These are phyloP conservation scores for Muscicapa striata DNA, from an alignment of 2,797 vertebrate genomes.

Conservation along the genomic window DNA sequence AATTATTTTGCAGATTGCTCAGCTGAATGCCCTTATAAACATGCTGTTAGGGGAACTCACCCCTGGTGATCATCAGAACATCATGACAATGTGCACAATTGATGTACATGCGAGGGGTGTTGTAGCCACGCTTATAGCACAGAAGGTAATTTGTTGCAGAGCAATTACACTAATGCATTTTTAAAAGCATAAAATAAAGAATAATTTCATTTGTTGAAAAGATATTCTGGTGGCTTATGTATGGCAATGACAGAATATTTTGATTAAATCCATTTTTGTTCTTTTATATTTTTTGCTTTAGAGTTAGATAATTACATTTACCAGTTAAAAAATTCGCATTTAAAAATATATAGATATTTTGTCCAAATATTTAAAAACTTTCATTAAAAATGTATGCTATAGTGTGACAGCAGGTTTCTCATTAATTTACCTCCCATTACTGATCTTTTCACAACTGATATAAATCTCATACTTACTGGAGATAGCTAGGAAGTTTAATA, in stretches of 20 bases:
- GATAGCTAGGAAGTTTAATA: slow-evolving; percentile 41
- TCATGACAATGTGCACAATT: slow-evolving; percentile 89
- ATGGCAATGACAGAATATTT: slow-evolving; percentile 91
- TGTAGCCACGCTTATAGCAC: slow-evolving; percentile 85
- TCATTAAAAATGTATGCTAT: slow-evolving; percentile 64
- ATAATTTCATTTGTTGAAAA: slow-evolving; percentile 85
- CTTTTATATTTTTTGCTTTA: slow-evolving; percentile 74
- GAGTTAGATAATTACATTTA: slow-evolving; percentile 80
- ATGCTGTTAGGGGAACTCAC: slow-evolving; percentile 89
- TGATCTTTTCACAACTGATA: slow-evolving; percentile 70
- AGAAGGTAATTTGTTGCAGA: slow-evolving; percentile 93
- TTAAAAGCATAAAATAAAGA: slow-evolving; percentile 89
- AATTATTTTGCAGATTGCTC: slow-evolving; percentile 87
- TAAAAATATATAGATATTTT: slow-evolving; percentile 75
- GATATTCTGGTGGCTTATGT: slow-evolving; percentile 86
- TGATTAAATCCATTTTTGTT: slow-evolving; percentile 88
- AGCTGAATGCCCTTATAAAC: slow-evolving; percentile 92
- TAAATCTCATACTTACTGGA: slow-evolving; percentile 56
- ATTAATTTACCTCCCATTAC: slow-evolving; percentile 70
- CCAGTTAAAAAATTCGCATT: slow-evolving; percentile 78
- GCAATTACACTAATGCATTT: slow-evolving; percentile 98
- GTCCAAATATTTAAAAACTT: slow-evolving; percentile 81
- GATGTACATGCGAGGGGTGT: slow-evolving; percentile 88
- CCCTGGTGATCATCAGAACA: slow-evolving; percentile 86
- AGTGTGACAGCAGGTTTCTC: slow-evolving; percentile 76